Base-by-base conservation (phyloP, 2,888 invertebrate species). In the Thymelicus sylvestris region DNA sequence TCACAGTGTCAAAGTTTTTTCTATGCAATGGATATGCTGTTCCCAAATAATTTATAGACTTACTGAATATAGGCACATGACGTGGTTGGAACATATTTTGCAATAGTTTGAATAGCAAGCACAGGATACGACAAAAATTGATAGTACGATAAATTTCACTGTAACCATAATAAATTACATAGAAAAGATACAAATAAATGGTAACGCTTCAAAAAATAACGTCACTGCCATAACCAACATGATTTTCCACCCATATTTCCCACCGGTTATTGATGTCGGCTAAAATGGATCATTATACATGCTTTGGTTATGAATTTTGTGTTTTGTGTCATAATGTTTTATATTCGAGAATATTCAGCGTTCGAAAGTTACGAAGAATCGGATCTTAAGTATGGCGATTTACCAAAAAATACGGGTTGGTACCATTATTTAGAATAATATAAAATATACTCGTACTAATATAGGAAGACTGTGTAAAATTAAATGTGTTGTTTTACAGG, bases 301-400 rank as follows among this genome's bases (percentile, higher is more conserved):
- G 73, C 74, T 73, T 86, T 87, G 85, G 90, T 92, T 90, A 92
- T 92, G 91, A 86, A 91, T 86, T 86, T 87, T 86, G 76, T 84
- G 79, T 86, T 87, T 81, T 78, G 82, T 72, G 83, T 88, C 86
- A 81, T 87, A 80, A 76, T 90, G 75, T 74, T 88, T 71, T 82
- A 12, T 66, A 15, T 61, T 52, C 4, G n/a, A 31, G 13, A 44
- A 66, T 55, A 47, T 19, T 19, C 19, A 13, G 4, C 66, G 6
- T 66, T 62, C n/a, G 47, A 61, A 52, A 66, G 0, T 61, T 38
- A 52, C 47, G 31, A 61, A n/a, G 15, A 47, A 15, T 41, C 31
- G 5, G 47, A 68, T 38, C 44, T 52, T 19, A 62, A 55, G 19
- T 38, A 47, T 39, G 62, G 38, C 48, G 8, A 57, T 47, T 7